Percentiles rank a stretch among this genome's conserved stretches.
Conservation (phyloP, 2,888 invertebrate genomes). For the Harmothoe impar region DNA sequence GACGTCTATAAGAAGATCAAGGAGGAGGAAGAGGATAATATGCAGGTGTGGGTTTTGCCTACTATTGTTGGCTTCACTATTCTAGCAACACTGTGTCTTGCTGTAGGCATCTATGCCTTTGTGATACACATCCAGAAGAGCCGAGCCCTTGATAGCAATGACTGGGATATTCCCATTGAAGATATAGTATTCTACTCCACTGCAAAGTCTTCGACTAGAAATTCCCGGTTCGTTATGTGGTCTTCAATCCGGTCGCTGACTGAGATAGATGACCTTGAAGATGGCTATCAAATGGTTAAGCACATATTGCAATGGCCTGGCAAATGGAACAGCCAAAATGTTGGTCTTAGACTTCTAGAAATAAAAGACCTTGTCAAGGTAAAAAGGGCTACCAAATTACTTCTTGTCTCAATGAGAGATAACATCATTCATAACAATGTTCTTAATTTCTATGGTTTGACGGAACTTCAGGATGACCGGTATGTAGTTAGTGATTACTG, state of each 20-base stretch:
- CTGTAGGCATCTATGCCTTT: constrained; percentile 6
- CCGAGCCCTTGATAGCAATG: constrained; percentile 24
- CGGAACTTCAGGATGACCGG: constrained; percentile 72
- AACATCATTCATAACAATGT: constrained; percentile 75
- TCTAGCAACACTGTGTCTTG: neutral
- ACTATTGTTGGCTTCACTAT: constrained; percentile 28
- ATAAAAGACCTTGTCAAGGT: constrained; percentile 58
- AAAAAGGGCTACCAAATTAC: constrained; percentile 69
- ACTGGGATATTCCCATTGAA: constrained; percentile 73
- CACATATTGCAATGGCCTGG: constrained; percentile 77
- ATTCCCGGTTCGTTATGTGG: constrained; percentile 63
- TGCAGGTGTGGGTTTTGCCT: neutral
- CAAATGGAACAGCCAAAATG: constrained; percentile 72
- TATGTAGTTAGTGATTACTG: constrained; percentile 76
- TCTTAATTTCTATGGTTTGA: constrained; percentile 77
- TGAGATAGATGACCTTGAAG: constrained; percentile 63
- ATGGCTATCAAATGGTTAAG: constrained; percentile 64
- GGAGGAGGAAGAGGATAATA: constrained; percentile 5
- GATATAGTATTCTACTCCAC: constrained; percentile 74
- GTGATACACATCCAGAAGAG: neutral
- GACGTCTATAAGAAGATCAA: neutral
- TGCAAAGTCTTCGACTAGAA: neutral
- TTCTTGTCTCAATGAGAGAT: constrained; percentile 75
- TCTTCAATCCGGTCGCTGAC: constrained; percentile 64
- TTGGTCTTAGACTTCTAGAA: constrained; percentile 72